A percentile compares a stretch with the other conserved stretches of the same genome.
Evolutionary conservation across 2,797 vertebrate species (phyloP).

Genomic region (Mus minutoides): DNA sequence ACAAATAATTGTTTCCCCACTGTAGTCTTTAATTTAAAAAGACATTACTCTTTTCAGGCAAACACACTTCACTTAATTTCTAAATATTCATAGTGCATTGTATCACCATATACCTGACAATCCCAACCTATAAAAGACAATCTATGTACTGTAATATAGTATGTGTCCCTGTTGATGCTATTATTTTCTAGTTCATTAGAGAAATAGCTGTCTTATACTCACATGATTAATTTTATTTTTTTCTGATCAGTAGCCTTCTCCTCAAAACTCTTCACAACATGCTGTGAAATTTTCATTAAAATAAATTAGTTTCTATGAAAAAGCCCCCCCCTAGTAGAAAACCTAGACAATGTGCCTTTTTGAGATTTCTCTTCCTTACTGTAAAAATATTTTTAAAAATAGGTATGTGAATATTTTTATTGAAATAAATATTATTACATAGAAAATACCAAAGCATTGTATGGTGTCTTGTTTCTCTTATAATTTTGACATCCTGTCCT

Average conservation of each 20-base stretch:
- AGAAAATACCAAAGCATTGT: not conserved
- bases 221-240: slow-evolving; percentile 18
- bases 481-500: not conserved
- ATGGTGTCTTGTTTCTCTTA: not conserved
- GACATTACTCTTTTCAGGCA: not conserved
- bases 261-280: slow-evolving; percentile 6
- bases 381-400: slow-evolving; percentile 46
- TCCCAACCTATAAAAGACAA: slow-evolving; percentile 15
- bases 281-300: slow-evolving; percentile 59
- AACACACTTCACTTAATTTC: not conserved
- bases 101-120: not conserved
- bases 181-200: slow-evolving; percentile 26
- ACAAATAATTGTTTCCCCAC: not conserved
- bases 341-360: not conserved
- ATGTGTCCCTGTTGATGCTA: not conserved
- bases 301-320: slow-evolving; percentile 14
- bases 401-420: not conserved
- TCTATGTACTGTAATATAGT: not conserved
- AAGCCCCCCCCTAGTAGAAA: not conserved
- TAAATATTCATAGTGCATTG: not conserved
- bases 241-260: slow-evolving; percentile 34
- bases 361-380: slow-evolving; percentile 30
- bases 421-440: slow-evolving; percentile 26
- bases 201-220: slow-evolving; percentile 20
- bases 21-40: not conserved